Evolutionary conservation across 2,797 vertebrate genomes (phyloP).

Genomic region (Harpagifer antarcticus): DNA sequence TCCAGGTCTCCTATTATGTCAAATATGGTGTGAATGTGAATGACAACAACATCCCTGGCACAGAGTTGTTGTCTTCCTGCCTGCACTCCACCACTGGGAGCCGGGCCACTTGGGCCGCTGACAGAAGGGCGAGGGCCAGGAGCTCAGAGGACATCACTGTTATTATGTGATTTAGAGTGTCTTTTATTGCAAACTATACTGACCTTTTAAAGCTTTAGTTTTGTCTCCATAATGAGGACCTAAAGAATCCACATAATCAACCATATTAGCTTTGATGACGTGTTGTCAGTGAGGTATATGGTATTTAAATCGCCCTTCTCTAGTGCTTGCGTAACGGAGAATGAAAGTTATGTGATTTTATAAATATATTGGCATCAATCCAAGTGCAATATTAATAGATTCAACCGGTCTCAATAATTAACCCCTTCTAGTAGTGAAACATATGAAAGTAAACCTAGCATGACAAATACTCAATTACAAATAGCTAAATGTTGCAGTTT

Average conservation of each 20-base stretch:
- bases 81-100: conserved; percentile 58
- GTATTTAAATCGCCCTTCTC: no score
- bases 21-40: conserved; percentile 34
- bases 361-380: neutral
- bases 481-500: no score
- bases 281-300: neutral
- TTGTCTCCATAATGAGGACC: neutral
- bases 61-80: conserved; percentile 67
- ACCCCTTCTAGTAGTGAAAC: no score
- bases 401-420: no score
- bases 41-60: conserved; percentile 42
- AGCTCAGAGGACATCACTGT: conserved; percentile 37
- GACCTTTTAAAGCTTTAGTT: conserved; percentile 8
- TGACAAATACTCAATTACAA: no score
- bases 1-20: conserved; percentile 43
- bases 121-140: conserved; percentile 23
- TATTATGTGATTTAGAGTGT: conserved; percentile 23
- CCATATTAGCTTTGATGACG: neutral
- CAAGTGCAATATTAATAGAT: neutral
- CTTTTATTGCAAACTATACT: conserved; percentile 18
- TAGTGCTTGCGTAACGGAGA: neutral
- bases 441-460: no score
- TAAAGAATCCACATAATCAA: neutral
- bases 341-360: neutral
- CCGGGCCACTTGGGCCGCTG: conserved; percentile 58